Evolutionary conservation across 2,888 invertebrate species (phyloP).

Genomic region (Lithophane leautieri): DNA sequence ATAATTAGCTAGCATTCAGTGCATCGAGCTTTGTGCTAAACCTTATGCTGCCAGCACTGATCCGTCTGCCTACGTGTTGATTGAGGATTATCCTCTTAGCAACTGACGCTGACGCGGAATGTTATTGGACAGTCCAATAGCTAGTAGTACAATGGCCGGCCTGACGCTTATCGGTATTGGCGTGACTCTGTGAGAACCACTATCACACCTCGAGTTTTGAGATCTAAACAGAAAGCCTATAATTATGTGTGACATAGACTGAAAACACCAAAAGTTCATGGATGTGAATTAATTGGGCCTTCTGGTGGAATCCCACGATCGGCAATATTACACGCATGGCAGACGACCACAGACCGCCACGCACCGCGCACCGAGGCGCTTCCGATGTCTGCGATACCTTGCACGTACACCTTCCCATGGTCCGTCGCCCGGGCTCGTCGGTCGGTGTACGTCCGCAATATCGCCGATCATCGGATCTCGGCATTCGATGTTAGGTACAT

Average conservation of each 20-base stretch:
- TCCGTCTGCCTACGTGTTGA: conserved; percentile 37
- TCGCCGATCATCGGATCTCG: too few relatives aligned
- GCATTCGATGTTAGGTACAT: neutral
- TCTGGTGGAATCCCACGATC: neutral
- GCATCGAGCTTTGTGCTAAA: conserved; percentile 28
- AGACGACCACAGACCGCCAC: too few relatives aligned
- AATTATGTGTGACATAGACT: neutral
- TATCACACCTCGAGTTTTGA: neutral
- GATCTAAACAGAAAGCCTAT: too few relatives aligned
- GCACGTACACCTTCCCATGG: too few relatives aligned
- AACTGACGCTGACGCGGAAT: neutral
- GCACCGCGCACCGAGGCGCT: too few relatives aligned
- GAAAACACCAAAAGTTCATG: neutral
- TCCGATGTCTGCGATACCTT: too few relatives aligned
- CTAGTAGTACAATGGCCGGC: neutral
- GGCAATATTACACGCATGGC: too few relatives aligned
- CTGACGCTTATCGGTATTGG: conserved; percentile 11
- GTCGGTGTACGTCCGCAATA: too few relatives aligned
- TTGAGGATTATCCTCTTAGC: conserved; percentile 41
- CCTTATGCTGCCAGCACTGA: conserved; percentile 5
- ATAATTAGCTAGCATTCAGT: conserved; percentile 32
- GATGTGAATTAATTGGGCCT: neutral
- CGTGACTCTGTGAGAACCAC: neutral
- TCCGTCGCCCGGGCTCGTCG: too few relatives aligned
- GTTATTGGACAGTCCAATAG: neutral